Base-by-base conservation (phyloP, 2,113 vertebrate species). In the Sminthopsis crassicaudata region DNA sequence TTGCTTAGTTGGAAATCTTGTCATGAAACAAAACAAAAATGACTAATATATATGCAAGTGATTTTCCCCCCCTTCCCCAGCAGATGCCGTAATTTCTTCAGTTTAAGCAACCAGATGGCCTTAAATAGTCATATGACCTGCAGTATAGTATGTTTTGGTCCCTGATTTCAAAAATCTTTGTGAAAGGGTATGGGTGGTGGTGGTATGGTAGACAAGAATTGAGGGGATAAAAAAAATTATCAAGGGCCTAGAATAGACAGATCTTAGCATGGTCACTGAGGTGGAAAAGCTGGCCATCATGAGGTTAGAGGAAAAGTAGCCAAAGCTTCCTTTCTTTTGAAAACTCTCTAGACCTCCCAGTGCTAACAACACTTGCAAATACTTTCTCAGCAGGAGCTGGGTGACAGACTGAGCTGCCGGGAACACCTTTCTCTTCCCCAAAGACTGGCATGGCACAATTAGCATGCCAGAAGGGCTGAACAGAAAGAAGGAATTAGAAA, bases 31-130 rank as follows among this genome's bases (percentile, higher is more conserved):
- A 94, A 94, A 93, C 92, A 92, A 84, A 95, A 94, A 53, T 0
- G 14, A 91, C 91, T 96, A 91, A 54, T 89, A 96, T 53, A 93
- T 90, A 91, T 91, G 96, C 90, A 55, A 96, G 95, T 92, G 93
- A 91, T 92, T 90, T 26, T 2, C 11, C 12, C 22, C 67, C 67
- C 67, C 94, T 7, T 48, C 48, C 5, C 90, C 19, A 53, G 19
- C 96, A 97, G 97, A 97, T 97, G 97, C 94, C 88, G 12, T 27
- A 84, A 84, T 84, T 84, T 84, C 67, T 84, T 84, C 24, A 53
- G 94, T 91, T 89, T 46, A 54, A 53, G 92, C 96, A 93, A 46
- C 55, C 96, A 98, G 97, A 97, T 96, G 97, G 97, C 92, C 88
- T n/a, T 93, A 94, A 96, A 91, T 95, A 94, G 52, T 90, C 67